Conservation (phyloP, 2,888 invertebrate species). For the Nemotelus pantherinus region DNA sequence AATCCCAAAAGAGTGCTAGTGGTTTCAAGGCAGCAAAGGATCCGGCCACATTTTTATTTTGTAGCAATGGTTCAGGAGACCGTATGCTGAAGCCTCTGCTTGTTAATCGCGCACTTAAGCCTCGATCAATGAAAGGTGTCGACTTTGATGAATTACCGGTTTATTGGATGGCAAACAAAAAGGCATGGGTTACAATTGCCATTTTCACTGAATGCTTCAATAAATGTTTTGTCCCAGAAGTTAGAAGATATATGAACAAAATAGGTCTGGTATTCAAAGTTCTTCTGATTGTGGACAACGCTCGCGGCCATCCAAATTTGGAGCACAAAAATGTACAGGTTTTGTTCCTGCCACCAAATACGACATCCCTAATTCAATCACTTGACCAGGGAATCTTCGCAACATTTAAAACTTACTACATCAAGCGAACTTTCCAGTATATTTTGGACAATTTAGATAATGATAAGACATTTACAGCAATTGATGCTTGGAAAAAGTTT, state of each 20-base stretch:
- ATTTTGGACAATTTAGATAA: background rate
- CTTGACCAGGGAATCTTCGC: background rate
- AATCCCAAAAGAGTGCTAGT: conserved; percentile 1
- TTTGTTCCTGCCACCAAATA: background rate
- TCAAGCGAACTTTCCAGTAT: too few species aligned
- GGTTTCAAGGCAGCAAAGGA: conserved; percentile 54
- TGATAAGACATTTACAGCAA: background rate
- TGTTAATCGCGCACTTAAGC: conserved; percentile 53
- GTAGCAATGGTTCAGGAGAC: conserved; percentile 53
- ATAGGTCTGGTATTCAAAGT: too few species aligned
- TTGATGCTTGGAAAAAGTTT: background rate
- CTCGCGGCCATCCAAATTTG: background rate
- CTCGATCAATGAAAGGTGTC: conserved; percentile 52
- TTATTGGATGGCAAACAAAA: too few species aligned
- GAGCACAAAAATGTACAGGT: background rate
- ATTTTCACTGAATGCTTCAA: too few species aligned
- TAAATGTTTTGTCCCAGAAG: too few species aligned
- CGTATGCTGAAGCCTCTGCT: conserved; percentile 51
- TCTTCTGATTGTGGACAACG: background rate
- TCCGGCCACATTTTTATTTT: conserved; percentile 54
- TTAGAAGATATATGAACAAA: too few species aligned
- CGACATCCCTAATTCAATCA: background rate
- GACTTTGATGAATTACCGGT: too few species aligned
- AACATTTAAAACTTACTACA: background rate
- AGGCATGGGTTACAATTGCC: too few species aligned